A percentile compares a stretch with the other conserved stretches of the same genome.
phyloP scores from a whole-genome alignment of 1,140 invertebrate genomes.

The Elymnias hypermnestra region DNA sequence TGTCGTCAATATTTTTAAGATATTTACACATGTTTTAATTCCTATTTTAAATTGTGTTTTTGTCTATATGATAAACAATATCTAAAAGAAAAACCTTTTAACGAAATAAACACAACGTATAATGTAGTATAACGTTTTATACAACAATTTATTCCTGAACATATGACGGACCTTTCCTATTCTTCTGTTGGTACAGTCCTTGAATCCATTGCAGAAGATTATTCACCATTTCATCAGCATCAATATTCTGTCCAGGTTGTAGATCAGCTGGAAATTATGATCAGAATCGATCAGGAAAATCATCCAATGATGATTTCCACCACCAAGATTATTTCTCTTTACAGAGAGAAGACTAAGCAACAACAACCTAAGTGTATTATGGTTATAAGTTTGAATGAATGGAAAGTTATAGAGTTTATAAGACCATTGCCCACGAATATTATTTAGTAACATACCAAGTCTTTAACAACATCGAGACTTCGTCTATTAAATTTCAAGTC shows the following conservation, averaged over 20 bases:
- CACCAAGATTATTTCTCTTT: constrained; percentile 18
- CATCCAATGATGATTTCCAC: constrained; percentile 22
- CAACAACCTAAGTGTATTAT: neutral
- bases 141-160: too few species aligned
- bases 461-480: too few species aligned
- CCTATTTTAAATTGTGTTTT: neutral
- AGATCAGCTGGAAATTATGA: constrained; percentile 59
- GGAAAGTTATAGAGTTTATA: too few species aligned
- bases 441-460: too few species aligned
- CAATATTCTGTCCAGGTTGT: constrained; percentile 52
- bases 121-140: too few species aligned
- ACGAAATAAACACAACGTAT: too few species aligned
- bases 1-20: neutral
- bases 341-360: constrained; percentile 13
- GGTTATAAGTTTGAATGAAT: too few species aligned
- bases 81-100: neutral
- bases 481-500: too few species aligned
- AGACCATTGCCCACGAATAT: too few species aligned
- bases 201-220: constrained; percentile 85
- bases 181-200: constrained; percentile 80
- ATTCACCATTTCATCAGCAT: constrained; percentile 82
- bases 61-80: neutral
- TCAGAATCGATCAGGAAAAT: constrained; percentile 37
- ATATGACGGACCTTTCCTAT: constrained; percentile 80
- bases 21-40: neutral